phyloP scores from a whole-genome alignment of 2,797 vertebrate genomes.

The Falco concolor region DNA sequence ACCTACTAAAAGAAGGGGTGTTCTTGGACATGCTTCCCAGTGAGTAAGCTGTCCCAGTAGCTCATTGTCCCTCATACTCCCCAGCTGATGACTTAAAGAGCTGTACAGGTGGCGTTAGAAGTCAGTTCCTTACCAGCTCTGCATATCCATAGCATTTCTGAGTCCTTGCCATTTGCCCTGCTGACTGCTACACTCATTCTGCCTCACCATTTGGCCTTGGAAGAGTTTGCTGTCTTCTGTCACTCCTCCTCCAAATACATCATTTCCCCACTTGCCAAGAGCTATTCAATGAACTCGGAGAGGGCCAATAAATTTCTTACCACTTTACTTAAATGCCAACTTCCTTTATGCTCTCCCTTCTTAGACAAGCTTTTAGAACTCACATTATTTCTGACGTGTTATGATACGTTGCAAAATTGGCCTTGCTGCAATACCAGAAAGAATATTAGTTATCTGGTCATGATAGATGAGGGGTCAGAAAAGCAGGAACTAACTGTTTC shows the following conservation, averaged over 20 bases:
- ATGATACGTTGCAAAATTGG: not conserved
- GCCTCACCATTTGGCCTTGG: not conserved
- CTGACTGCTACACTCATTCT: not conserved
- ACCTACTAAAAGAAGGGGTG: not conserved
- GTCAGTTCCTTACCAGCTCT: not conserved
- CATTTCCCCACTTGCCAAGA: not conserved
- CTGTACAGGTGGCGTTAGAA: not conserved
- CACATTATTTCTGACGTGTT: not conserved
- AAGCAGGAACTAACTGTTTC: not conserved
- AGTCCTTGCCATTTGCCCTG: not conserved
- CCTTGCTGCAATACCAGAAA: not conserved
- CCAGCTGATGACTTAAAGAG: not conserved
- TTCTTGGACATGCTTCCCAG: not conserved
- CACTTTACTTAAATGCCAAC: not conserved
- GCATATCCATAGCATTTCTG: not conserved
- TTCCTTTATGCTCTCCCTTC: not conserved
- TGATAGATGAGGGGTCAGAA: not conserved
- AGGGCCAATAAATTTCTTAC: not conserved
- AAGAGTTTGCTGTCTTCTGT: not conserved
- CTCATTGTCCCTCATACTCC: not conserved
- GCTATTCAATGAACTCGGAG: not conserved
- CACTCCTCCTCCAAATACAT: not conserved
- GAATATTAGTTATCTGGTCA: not conserved
- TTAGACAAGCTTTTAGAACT: not conserved
- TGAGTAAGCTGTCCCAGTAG: not conserved